Percentiles rank a stretch among this genome's conserved stretches.
Evolutionary conservation across 1,140 invertebrate genomes (phyloP).

Genomic region (Drosophila elegans): DNA sequence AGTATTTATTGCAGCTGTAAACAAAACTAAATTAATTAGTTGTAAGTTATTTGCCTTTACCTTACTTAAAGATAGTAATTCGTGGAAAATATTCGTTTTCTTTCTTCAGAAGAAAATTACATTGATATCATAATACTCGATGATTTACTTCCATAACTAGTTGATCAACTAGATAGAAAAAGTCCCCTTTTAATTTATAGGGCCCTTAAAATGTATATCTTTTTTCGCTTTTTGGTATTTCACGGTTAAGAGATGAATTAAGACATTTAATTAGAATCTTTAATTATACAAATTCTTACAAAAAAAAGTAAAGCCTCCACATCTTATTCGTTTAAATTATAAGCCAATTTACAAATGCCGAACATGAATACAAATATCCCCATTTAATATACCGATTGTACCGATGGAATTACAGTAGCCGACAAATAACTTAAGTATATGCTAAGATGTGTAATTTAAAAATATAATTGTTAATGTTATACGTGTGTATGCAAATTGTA

Average conservation of each 20-base stretch:
- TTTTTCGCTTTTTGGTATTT: too few species aligned
- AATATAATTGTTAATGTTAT: slow-evolving; percentile 32
- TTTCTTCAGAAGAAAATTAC: too few species aligned
- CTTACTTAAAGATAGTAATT: too few species aligned
- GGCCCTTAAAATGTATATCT: too few species aligned
- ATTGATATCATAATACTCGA: too few species aligned
- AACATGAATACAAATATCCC: slow-evolving; percentile 23
- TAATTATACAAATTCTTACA: slow-evolving; percentile 6
- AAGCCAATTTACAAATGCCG: slow-evolving; percentile 34
- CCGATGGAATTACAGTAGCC: slow-evolving; percentile 6
- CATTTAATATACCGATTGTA: slow-evolving; percentile 6
- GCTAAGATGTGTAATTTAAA: slow-evolving; percentile 24
- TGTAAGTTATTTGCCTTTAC: neutral
- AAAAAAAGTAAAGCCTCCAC: neutral
- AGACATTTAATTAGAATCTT: neutral
- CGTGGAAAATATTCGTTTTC: too few species aligned
- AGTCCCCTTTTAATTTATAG: too few species aligned
- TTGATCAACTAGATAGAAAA: too few species aligned
- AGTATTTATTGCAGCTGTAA: neutral
- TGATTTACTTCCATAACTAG: too few species aligned
- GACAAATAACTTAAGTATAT: slow-evolving; percentile 31
- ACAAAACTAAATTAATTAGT: neutral
- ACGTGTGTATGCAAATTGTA: slow-evolving; percentile 19
- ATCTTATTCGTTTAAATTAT: slow-evolving; percentile 3
- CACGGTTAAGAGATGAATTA: neutral